phyloP scores from a whole-genome alignment of 2,113 vertebrate genomes.

The Rhodinocichla rosea region DNA sequence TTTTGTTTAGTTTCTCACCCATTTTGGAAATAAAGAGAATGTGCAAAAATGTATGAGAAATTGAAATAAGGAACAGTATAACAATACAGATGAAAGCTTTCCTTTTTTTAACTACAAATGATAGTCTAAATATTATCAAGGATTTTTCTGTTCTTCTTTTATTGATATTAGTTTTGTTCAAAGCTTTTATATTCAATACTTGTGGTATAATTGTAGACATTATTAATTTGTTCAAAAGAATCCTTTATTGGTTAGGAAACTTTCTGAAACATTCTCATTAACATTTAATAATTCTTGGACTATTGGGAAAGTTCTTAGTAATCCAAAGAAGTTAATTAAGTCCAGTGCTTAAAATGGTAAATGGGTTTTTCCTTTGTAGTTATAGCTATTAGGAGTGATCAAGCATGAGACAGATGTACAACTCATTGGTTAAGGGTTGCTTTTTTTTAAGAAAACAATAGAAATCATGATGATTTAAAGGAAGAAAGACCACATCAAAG shows the following conservation, averaged over 20 bases:
- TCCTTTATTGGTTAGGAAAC: neutral
- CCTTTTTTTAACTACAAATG: neutral
- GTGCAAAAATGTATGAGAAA: neutral
- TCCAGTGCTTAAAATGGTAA: neutral
- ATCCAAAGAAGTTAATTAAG: constrained; percentile 17
- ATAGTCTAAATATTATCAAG: neutral
- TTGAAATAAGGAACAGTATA: neutral
- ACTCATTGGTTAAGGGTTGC: neutral
- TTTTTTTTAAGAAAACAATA: neutral
- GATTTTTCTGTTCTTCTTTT: neutral
- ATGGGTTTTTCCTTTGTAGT: neutral
- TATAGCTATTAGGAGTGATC: neutral
- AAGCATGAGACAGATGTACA: neutral
- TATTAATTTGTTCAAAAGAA: neutral
- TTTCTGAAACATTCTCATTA: neutral
- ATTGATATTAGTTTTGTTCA: neutral
- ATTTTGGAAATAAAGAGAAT: neutral
- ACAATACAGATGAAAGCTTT: neutral
- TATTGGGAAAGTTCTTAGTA: neutral
- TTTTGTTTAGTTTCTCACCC: neutral
- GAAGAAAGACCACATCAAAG: neutral
- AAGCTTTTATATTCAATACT: neutral
- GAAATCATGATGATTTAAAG: neutral
- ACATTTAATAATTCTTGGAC: neutral
- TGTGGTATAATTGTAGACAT: neutral